Evolutionary conservation across 2,888 invertebrate genomes (phyloP), one percentile per base, ranked within the genome.

Genomic region (Griposia aprilina): DNA sequence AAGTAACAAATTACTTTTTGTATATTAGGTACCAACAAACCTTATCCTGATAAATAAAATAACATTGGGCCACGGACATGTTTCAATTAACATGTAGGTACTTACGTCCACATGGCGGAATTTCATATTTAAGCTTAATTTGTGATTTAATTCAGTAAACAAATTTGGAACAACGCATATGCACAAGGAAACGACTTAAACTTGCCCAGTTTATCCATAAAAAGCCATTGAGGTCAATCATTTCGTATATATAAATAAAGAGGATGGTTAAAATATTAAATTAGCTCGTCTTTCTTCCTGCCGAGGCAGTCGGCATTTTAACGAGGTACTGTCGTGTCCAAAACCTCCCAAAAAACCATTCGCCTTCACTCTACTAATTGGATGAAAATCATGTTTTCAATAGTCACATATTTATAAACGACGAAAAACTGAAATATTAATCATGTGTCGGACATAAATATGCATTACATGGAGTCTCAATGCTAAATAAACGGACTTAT

Each of bases 231-330:
- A 91, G 95, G 95, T 92, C 94, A 93, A 86, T 90, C 90, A 93
- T 93, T 93, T 92, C 91, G 91, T 90, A 90, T 90, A 91, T 87
- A 91, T 91, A 91, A 91, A 92, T 92, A 93, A 93, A 90, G 90
- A 94, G 92, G 93, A 94, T 94, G 93, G 90, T 94, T 93, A 91
- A 92, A 93, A 93, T 93, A 93, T 94, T 92, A 93, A 90, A 95
- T 94, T 93, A 93, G 92, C 92, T 92, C 91, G 91, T 93, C 93
- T 93, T 91, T 94, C 92, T 91, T 93, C 91, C 93, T 88, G 89
- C 88, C 90, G 88, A 80, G 89, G 90, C 90, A 92, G 88, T 88
- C 84, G 95, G 94, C 92, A 95, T 96, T 95, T 96, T 96, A 96
- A 96, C 94, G 94, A 96, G 95, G 92, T 82, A 82, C 89, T 91